Evolutionary conservation across 2,888 invertebrate species (phyloP), one percentile per base, ranked within the genome.

Genomic region (Dryococelus australis): DNA sequence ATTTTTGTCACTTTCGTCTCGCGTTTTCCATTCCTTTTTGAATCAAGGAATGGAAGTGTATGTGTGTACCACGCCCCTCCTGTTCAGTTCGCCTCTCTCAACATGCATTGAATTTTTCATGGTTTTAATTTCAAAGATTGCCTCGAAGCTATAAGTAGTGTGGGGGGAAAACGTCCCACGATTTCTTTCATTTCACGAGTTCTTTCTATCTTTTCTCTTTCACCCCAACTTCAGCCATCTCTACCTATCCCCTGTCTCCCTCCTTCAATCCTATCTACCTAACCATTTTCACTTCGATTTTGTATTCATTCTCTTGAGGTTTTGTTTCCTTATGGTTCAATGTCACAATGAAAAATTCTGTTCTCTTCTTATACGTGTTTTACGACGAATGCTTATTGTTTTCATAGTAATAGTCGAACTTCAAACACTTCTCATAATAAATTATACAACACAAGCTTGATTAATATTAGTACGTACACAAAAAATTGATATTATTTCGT

Each of bases 91-190:
- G 83, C 83, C 83, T 35, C 83, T 43, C 85, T 85, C 85, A 87
- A 85, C 87, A 85, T 86, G 86, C 86, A 87, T 87, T 88, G 88
- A 88, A 88, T 88, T 88, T 88, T 88, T 88, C 88, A 88, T 88
- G 88, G 87, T 88, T 88, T 88, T 88, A 88, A 88, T 88, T 88
- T 88, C 87, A 87, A 65, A 88, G 88, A 88, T 88, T 88, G 88
- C 88, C 88, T 88, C 85, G 78, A 51, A 88, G 88, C 88, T 87
- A 79, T 88, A 88, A 87, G 80, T 87, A 87, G 53, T 88, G 87
- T 85, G 80, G 78, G 85, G 85, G 86, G 43, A 86, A 86, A 85
- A 86, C 85, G 85, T 86, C 87, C 87, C 87, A 87, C 87, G 86
- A 43, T 84, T 86, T 87, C 83, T 84, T 78, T 85, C 86, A 26